Base-by-base conservation (phyloP, 1,140 invertebrate genomes). In the Pomacea maculata region DNA sequence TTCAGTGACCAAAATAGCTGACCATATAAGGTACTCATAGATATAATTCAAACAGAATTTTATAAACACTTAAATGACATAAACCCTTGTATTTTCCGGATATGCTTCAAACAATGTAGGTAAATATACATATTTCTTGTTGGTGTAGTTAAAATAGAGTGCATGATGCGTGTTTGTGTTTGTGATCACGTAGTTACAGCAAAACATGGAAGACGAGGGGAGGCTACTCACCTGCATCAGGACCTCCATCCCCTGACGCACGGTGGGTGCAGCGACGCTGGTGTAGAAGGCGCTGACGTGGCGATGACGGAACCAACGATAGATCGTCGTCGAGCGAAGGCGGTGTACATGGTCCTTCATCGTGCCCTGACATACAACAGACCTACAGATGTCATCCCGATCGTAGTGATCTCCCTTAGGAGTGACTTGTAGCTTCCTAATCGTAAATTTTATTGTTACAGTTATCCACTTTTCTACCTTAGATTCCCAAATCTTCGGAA, bases 221-320 rank as follows among this genome's bases (percentile, higher is more conserved):
- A 21, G 68, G 68, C 14, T 8, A 76, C 61, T 74, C 85, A 93
- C 91, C 88, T 93, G 92, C 85, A 94, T 90, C 19, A 94, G 84
- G 8, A 95, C 95, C 83, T 95, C 94, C 1, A 95, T 95, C 17
- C 96, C 97, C 54, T 93, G 92, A 90, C 97, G 95, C 82, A 97
- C 94, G 45, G 91, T 93, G 68, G 95, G 93, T 12, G 95, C 95
- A 87, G 97, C 95, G 0, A 98, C 94, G 17, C 95, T 92, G 75
- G 94, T 94, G 86, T 97, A 98, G 91, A 99, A 99, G 0, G 95
- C 95, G 88, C 97, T 97, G 45, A 98, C 94, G 90, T 96, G 96
- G 54, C 95, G 93, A 21, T 93, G 93, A 72, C 93, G 91, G 15
- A 97, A 92, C 94, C 96, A 97, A 11, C 93, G 92, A 83, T 95